A percentile compares a stretch with the other conserved stretches of the same genome.
These are phyloP conservation scores for Tethea ocularis DNA, from an alignment of 2,888 invertebrate species.

Conservation along the genomic window DNA sequence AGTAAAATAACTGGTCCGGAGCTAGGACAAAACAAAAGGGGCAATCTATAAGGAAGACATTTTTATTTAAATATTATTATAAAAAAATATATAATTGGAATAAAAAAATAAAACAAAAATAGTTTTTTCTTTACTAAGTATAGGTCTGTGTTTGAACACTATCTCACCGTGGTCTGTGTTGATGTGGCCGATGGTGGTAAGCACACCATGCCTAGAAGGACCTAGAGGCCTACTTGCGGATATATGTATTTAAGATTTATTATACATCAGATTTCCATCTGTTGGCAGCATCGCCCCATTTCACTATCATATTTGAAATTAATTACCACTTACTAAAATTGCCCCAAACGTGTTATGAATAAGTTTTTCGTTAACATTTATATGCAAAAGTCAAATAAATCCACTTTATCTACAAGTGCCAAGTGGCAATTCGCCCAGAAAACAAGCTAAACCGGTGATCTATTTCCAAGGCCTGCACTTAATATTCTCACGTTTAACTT, in stretches of 20 bases:
- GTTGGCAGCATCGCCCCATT: background rate
- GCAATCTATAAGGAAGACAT: background rate
- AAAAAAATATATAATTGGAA: background rate
- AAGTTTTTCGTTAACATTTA: background rate
- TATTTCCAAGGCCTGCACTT: background rate
- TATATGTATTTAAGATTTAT: no score
- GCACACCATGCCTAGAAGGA: no score
- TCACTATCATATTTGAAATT: background rate
- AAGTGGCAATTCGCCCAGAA: slow-evolving; percentile 2
- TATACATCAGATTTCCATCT: background rate
- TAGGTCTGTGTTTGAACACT: no score
- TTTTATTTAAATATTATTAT: background rate
- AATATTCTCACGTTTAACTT: slow-evolving; percentile 6
- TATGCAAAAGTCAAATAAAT: background rate
- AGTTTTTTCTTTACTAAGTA: no score
- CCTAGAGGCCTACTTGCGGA: no score
- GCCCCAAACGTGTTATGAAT: background rate
- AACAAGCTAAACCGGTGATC: slow-evolving; percentile 2
- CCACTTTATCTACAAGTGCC: slow-evolving; percentile 1
- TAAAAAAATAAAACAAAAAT: background rate
- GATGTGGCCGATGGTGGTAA: no score
- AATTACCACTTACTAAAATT: background rate
- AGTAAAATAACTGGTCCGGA: background rate
- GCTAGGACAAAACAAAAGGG: background rate
- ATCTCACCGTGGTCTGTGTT: no score